Conservation (phyloP, 2,113 vertebrate species). For the Xerus inauris region DNA sequence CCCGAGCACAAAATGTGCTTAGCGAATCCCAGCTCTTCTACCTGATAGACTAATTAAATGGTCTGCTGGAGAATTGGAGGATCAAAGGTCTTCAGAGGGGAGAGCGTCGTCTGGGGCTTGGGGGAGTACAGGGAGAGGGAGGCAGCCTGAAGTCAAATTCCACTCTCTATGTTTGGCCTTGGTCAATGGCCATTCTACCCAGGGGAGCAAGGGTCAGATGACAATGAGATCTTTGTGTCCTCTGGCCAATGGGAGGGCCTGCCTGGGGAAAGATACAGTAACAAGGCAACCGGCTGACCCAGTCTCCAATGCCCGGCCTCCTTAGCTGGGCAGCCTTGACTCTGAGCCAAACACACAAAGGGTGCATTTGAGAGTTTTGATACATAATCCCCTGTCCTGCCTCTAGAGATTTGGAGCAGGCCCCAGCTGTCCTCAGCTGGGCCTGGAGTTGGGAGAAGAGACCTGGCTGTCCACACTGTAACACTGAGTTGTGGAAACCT, state of each 20-base stretch:
- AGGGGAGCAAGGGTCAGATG: not conserved
- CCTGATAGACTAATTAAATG: not conserved
- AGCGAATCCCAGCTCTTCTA: not conserved
- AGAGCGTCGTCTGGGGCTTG: not conserved
- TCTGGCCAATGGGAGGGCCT: constrained; percentile 26
- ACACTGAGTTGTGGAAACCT: not conserved
- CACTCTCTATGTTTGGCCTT: constrained; percentile 27
- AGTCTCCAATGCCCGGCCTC: not conserved
- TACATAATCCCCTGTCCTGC: not conserved
- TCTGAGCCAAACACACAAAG: constrained; percentile 31
- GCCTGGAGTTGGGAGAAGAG: not conserved
- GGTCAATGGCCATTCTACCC: not conserved
- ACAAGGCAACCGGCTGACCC: not conserved
- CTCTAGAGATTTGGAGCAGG: not conserved
- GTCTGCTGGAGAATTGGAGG: not conserved
- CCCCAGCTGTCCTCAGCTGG: not conserved
- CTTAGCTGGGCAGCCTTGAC: constrained; percentile 42
- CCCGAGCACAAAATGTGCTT: not conserved
- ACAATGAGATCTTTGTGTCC: constrained; percentile 67
- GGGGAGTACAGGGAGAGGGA: accelerated
- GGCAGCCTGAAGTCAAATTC: not conserved
- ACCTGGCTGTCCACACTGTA: not conserved
- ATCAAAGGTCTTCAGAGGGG: not conserved
- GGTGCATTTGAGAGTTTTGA: not conserved
- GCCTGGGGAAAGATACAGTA: constrained; percentile 42